These are phyloP conservation scores for Macrocentrus cingulum DNA, from an alignment of 1,140 invertebrate genomes.

Conservation along the genomic window DNA sequence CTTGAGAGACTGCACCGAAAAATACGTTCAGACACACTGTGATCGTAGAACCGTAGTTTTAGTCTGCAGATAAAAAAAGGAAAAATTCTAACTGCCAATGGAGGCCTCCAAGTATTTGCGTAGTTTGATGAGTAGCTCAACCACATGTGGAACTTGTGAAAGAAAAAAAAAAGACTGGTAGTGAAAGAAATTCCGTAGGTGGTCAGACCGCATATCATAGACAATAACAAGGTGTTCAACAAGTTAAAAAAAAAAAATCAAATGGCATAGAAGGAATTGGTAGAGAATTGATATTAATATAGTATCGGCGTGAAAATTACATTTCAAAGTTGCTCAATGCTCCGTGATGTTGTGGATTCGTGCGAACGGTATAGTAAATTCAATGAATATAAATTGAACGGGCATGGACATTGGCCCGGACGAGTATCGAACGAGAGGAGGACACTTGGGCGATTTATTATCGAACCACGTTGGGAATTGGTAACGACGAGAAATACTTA, in stretches of 20 bases:
- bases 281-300: slow-evolving; percentile 4
- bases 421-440: slow-evolving; percentile 1
- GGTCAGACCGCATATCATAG: slow-evolving; percentile 35
- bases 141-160: too few species aligned
- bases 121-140: too few species aligned
- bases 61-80: slow-evolving; percentile 18
- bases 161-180: slow-evolving; percentile 53
- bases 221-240: slow-evolving; percentile 51
- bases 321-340: slow-evolving; percentile 23
- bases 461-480: slow-evolving; percentile 26
- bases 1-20: too few species aligned
- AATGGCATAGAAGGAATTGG: slow-evolving; percentile 11
- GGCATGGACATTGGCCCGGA: background rate
- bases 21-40: slow-evolving; percentile 52
- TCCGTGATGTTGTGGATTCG: slow-evolving; percentile 13
- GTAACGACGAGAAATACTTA: slow-evolving; percentile 25
- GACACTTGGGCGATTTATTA: slow-evolving; percentile 26
- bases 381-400: slow-evolving; percentile 28
- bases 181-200: slow-evolving; percentile 41
- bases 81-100: background rate
- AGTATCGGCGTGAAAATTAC: slow-evolving; percentile 17
- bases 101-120: slow-evolving; percentile 30
- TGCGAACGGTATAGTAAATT: slow-evolving; percentile 13
- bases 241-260: slow-evolving; percentile 16
- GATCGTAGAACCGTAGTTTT: slow-evolving; percentile 45